phyloP scores from a whole-genome alignment of 2,797 vertebrate species.

The Crenichthys baileyi region DNA sequence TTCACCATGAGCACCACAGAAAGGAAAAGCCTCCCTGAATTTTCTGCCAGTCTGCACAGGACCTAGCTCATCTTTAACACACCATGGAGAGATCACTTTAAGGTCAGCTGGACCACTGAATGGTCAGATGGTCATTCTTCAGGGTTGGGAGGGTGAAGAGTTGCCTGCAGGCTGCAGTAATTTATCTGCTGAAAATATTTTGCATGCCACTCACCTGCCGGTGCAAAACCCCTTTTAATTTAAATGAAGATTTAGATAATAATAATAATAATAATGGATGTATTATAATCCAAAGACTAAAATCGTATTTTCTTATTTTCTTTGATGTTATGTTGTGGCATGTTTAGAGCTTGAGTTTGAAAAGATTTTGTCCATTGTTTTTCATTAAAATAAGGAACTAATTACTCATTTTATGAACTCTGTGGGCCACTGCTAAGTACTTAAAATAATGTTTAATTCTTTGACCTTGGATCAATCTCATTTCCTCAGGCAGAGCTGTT shows the following conservation, averaged over 20 bases:
- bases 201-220: conserved; percentile 4
- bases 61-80: conserved; percentile 51
- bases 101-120: conserved; percentile 51
- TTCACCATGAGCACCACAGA: conserved; percentile 67
- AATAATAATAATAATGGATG: neutral
- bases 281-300: neutral
- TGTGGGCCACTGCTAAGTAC: neutral
- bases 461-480: conserved; percentile 14
- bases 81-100: conserved; percentile 35
- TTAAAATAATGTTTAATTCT: conserved; percentile 8
- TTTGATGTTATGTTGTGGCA: neutral
- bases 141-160: conserved; percentile 29
- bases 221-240: neutral
- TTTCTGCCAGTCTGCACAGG: conserved; percentile 59
- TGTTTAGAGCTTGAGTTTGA: neutral
- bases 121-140: conserved; percentile 55
- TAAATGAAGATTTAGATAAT: conserved; percentile 1
- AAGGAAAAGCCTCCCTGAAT: conserved; percentile 34
- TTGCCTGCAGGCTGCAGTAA: conserved; percentile 36
- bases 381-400: neutral
- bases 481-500: conserved; percentile 35
- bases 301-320: neutral
- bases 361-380: neutral
- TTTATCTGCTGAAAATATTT: conserved; percentile 33
- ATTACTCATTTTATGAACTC: neutral